Percentiles rank a stretch among this genome's conserved stretches.
These are phyloP conservation scores for Babyrousa celebensis DNA, from an alignment of 2,797 vertebrate genomes.

Conservation along the genomic window DNA sequence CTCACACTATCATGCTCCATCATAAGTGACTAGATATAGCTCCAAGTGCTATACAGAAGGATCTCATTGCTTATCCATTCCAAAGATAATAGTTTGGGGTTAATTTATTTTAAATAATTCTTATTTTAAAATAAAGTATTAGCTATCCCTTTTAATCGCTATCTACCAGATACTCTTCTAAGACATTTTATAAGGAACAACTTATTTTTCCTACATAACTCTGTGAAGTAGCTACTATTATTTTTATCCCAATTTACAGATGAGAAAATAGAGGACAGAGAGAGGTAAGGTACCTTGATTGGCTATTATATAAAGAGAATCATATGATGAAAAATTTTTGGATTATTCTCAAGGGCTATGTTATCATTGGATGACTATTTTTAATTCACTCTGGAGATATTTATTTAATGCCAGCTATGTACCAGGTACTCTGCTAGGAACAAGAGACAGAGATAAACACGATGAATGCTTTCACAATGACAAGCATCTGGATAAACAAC, in stretches of 20 bases:
- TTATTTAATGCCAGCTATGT: not conserved
- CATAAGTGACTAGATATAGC: too few species aligned
- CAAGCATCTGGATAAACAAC: not conserved
- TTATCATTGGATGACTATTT: not conserved
- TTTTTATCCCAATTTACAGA: not conserved
- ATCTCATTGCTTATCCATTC: too few species aligned
- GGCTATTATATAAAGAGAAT: not conserved
- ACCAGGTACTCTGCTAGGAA: not conserved
- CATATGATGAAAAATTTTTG: not conserved
- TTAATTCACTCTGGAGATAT: not conserved
- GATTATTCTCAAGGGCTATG: not conserved
- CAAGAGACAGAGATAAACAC: not conserved
- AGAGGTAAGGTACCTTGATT: not conserved
- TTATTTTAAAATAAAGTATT: not conserved
- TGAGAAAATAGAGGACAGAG: not conserved
- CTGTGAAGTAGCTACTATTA: not conserved
- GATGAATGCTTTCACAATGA: not conserved
- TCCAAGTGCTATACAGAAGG: too few species aligned
- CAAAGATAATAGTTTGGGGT: too few species aligned
- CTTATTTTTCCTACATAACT: not conserved
- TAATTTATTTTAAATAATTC: not conserved
- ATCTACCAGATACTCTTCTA: not conserved
- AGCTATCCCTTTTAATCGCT: not conserved
- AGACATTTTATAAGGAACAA: not conserved
- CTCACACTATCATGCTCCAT: too few species aligned